Evolutionary conservation across 1,140 invertebrate species (phyloP).

Genomic region (Diorhabda carinulata): DNA sequence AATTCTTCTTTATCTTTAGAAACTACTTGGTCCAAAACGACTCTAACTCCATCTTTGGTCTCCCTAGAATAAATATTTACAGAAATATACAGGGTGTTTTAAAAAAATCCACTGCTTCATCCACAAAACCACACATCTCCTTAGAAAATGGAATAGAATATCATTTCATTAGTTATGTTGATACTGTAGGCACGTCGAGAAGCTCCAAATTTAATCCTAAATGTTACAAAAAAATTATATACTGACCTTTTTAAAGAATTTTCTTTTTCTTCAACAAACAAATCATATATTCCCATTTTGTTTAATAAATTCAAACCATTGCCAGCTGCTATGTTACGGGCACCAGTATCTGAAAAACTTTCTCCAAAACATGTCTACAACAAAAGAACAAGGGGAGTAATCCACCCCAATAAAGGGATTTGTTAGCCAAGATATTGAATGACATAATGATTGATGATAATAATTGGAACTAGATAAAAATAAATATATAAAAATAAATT

Average conservation of each 20-base stretch:
- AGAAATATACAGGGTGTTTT: too few relatives aligned
- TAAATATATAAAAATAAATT: neutral
- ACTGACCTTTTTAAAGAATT: slow-evolving; percentile 45
- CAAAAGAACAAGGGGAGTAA: neutral
- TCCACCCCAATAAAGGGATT: too few relatives aligned
- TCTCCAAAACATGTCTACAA: slow-evolving; percentile 37
- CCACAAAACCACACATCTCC: too few relatives aligned
- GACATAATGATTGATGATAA: too few relatives aligned
- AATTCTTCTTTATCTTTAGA: slow-evolving; percentile 10
- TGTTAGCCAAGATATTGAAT: too few relatives aligned
- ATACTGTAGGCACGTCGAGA: too few relatives aligned
- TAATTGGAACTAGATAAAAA: neutral
- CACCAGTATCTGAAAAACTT: slow-evolving; percentile 24
- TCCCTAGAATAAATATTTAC: slow-evolving; percentile 20
- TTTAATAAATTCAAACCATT: slow-evolving; percentile 31
- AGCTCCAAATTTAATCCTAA: neutral
- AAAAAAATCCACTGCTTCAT: too few relatives aligned
- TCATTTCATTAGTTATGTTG: too few relatives aligned
- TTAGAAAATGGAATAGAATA: too few relatives aligned
- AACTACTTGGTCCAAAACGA: neutral
- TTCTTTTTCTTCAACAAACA: slow-evolving; percentile 18
- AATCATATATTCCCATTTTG: slow-evolving; percentile 32
- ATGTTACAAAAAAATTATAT: slow-evolving; percentile 26
- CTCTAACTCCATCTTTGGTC: slow-evolving; percentile 15
- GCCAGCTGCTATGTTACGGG: slow-evolving; percentile 30